These are phyloP conservation scores for Caiman crocodilus DNA, from an alignment of 2,797 vertebrate species.

Conservation along the genomic window DNA sequence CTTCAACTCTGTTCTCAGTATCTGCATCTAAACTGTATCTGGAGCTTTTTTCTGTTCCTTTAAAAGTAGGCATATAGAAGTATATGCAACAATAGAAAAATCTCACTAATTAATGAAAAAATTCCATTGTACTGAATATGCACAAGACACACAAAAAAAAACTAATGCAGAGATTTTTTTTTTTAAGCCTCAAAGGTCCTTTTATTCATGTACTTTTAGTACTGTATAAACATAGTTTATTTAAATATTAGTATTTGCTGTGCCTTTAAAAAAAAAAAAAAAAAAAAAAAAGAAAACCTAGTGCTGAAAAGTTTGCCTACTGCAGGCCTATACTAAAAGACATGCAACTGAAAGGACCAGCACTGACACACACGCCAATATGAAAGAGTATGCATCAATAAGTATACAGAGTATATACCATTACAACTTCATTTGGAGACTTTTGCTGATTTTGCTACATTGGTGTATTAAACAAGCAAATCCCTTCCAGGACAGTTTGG, in stretches of 20 bases:
- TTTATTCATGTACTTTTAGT: not conserved
- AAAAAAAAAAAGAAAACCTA: not conserved
- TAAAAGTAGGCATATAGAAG: not conserved
- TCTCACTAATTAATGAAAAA: not conserved
- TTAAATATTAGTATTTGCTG: not conserved
- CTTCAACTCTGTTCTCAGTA: not conserved
- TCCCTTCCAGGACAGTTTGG: not conserved
- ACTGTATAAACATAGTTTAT: not conserved
- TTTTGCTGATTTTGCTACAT: not conserved
- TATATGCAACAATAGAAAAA: not conserved
- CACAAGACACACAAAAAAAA: not conserved
- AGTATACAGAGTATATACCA: not conserved
- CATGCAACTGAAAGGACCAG: rapidly evolving
- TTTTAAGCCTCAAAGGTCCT: not conserved
- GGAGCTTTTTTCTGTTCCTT: not conserved
- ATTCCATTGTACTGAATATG: not conserved
- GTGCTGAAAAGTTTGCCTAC: not conserved
- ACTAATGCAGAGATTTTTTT: not conserved
- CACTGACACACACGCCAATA: not conserved
- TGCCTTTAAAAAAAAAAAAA: no score
- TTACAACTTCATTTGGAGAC: not conserved
- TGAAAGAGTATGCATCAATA: not conserved
- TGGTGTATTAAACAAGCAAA: not conserved
- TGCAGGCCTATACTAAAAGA: not conserved
- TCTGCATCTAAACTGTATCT: not conserved